Percentiles rank a stretch among this genome's conserved stretches.
Conservation (phyloP, 2,888 invertebrate genomes). For the Aromia moschata region DNA sequence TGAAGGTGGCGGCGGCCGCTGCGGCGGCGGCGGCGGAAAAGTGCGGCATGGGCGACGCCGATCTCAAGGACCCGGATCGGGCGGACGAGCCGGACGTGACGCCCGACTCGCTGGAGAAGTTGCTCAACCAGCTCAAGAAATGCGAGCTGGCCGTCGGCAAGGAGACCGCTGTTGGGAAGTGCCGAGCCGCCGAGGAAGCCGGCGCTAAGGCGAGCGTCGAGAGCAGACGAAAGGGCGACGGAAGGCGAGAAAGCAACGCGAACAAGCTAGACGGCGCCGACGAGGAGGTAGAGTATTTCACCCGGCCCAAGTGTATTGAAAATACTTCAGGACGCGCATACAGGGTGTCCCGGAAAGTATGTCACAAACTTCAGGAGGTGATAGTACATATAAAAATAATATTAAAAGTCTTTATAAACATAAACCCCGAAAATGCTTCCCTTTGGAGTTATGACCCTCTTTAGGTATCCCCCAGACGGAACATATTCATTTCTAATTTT, state of each 20-base stretch:
- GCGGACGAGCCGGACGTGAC: conserved; percentile 22
- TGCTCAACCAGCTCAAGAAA: conserved; percentile 45
- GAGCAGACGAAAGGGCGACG: not conserved
- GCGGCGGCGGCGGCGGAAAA: not conserved
- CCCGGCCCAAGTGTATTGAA: too few relatives aligned
- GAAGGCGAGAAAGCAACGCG: not conserved
- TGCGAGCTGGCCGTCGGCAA: conserved; percentile 33
- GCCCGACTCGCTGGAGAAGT: conserved; percentile 39
- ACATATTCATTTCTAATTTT: too few relatives aligned
- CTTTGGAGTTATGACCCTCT: too few relatives aligned
- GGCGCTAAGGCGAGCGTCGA: not conserved
- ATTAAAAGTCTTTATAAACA: too few relatives aligned
- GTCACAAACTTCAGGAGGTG: too few relatives aligned
- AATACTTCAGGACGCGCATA: too few relatives aligned
- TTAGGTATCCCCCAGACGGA: too few relatives aligned
- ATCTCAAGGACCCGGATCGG: conserved; percentile 21
- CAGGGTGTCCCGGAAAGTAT: too few relatives aligned
- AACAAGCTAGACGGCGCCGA: conserved; percentile 5
- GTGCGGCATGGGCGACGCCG: conserved; percentile 10
- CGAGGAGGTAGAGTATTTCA: conserved; percentile 35
- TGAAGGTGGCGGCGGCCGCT: not conserved
- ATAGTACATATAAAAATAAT: too few relatives aligned
- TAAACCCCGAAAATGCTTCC: too few relatives aligned
- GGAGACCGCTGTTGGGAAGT: not conserved
- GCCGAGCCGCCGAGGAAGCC: not conserved